These are phyloP conservation scores for Argyra leucocephala DNA, from an alignment of 2,888 invertebrate genomes.

Conservation along the genomic window DNA sequence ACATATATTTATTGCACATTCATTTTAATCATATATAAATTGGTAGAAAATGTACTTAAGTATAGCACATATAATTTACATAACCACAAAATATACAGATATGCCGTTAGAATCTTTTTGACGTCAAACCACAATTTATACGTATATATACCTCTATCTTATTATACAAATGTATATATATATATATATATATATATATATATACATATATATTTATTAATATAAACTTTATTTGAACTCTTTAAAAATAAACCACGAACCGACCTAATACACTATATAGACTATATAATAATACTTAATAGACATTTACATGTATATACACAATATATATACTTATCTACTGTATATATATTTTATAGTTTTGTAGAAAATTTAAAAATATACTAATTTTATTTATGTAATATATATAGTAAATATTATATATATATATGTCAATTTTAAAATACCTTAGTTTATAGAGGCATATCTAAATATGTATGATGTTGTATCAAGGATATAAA, in stretches of 20 bases:
- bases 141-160: neutral
- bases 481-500: neutral
- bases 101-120: neutral
- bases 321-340: neutral
- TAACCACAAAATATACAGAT: neutral
- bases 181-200: neutral
- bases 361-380: too few species aligned
- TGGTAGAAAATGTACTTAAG: too few species aligned
- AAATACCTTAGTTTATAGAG: too few species aligned
- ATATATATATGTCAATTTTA: too few species aligned
- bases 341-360: too few species aligned
- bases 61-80: too few species aligned
- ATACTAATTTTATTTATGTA: too few species aligned
- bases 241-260: conserved; percentile 2
- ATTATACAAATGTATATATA: neutral
- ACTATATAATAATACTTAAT: neutral
- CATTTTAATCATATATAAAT: too few species aligned
- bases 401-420: too few species aligned
- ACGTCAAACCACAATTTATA: neutral
- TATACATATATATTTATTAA: neutral
- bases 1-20: too few species aligned
- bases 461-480: too few species aligned
- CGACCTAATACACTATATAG: neutral
- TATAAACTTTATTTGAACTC: neutral
- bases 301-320: neutral